These are phyloP conservation scores for Euzetes globulus DNA, from an alignment of 2,888 invertebrate species.

Conservation along the genomic window DNA sequence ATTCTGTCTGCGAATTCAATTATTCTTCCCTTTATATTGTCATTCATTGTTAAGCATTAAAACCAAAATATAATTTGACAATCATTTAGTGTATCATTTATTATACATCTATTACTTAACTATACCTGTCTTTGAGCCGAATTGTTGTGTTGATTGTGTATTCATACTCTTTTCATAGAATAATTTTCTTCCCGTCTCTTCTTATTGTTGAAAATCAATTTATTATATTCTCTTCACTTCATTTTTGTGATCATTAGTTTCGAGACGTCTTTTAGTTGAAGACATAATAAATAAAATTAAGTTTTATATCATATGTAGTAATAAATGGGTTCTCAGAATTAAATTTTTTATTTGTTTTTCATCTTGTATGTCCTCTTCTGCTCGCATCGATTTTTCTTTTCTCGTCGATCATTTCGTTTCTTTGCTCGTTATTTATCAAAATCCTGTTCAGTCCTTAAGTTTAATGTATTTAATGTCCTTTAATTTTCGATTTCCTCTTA, in stretches of 20 bases:
- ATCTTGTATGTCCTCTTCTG: not conserved
- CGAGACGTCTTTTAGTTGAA: not conserved
- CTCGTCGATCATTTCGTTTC: not conserved
- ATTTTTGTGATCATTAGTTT: slow-evolving; percentile 6
- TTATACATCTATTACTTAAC: slow-evolving; percentile 1
- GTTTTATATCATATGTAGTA: not conserved
- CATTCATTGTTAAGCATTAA: slow-evolving; percentile 7
- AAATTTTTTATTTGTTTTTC: not conserved
- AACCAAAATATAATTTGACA: slow-evolving; percentile 16
- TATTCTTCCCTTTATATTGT: slow-evolving; percentile 12
- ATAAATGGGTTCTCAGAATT: not conserved
- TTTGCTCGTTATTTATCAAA: not conserved
- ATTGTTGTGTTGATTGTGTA: not conserved
- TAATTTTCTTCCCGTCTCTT: not conserved
- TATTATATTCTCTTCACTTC: slow-evolving; percentile 16
- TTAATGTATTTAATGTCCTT: not conserved
- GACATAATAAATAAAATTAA: slow-evolving; percentile 11
- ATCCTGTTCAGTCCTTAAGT: not conserved
- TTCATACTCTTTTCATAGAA: not conserved
- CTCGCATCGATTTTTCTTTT: not conserved
- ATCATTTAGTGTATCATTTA: not conserved
- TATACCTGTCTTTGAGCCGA: not conserved
- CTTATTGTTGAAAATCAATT: slow-evolving; percentile 9
- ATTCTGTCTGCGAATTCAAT: slow-evolving; percentile 6
- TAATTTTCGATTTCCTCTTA: not conserved